Evolutionary conservation across 1,140 invertebrate genomes (phyloP).

Genomic region (Contarinia nasturtii): DNA sequence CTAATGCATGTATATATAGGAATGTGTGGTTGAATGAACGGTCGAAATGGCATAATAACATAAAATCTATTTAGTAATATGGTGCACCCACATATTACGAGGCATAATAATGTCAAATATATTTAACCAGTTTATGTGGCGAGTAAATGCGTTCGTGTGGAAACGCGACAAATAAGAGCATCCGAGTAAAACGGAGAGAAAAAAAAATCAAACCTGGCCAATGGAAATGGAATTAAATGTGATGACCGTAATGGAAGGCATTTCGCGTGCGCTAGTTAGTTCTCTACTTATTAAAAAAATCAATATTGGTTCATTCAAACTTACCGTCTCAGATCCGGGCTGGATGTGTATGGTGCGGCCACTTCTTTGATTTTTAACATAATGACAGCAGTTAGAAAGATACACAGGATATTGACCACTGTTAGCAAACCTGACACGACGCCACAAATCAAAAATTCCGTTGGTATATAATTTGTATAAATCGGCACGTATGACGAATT

Average conservation of each 20-base stretch:
- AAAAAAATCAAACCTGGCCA: neutral
- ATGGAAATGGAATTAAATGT: conserved; percentile 1
- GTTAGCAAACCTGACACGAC: conserved; percentile 61
- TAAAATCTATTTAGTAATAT: too few species aligned
- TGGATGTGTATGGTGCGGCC: conserved; percentile 56
- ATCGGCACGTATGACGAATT: conserved; percentile 40
- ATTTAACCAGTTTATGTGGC: too few species aligned
- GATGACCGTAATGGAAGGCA: neutral
- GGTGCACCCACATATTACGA: too few species aligned
- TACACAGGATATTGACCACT: conserved; percentile 66
- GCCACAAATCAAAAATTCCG: conserved; percentile 59
- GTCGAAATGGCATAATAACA: too few species aligned
- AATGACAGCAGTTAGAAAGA: conserved; percentile 62
- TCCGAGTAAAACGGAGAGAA: neutral
- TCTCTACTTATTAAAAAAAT: too few species aligned
- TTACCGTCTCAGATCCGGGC: conserved; percentile 45
- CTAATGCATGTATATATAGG: too few species aligned
- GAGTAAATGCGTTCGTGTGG: too few species aligned
- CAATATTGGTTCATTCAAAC: conserved; percentile 1
- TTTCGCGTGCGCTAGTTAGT: too few species aligned
- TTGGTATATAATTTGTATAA: conserved; percentile 49
- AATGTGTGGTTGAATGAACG: too few species aligned
- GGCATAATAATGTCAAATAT: too few species aligned
- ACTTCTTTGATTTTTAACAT: conserved; percentile 78
- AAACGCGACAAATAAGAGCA: too few species aligned